phyloP scores from a whole-genome alignment of 2,888 invertebrate genomes.

The Meganola albula region DNA sequence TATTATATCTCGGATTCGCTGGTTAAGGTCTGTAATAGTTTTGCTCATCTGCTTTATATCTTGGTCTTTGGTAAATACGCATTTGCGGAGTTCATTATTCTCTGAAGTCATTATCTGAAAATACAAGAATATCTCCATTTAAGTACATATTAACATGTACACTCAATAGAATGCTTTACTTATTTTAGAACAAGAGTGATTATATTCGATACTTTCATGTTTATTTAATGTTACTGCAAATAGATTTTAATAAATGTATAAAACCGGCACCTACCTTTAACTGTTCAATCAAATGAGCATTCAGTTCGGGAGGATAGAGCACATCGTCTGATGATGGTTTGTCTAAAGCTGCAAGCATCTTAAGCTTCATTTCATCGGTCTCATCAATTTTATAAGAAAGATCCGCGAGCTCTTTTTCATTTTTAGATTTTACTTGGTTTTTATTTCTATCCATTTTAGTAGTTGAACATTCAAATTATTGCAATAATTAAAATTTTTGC shows the following conservation, averaged over 20 bases:
- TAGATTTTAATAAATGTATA: no score
- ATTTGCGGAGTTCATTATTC: conserved; percentile 74
- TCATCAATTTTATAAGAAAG: conserved; percentile 64
- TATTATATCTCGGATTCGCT: conserved; percentile 72
- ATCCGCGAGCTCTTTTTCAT: conserved; percentile 38
- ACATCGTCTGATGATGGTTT: conserved; percentile 63
- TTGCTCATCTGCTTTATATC: conserved; percentile 62
- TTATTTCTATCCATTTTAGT: conserved; percentile 36
- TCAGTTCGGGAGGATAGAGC: conserved; percentile 79
- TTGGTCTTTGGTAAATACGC: conserved; percentile 64
- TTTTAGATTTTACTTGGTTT: background rate
- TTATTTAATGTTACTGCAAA: no score
- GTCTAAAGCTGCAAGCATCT: conserved; percentile 57
- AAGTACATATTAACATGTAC: no score
- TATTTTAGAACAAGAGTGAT: no score
- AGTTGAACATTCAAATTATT: no score
- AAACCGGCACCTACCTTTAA: conserved; percentile 63
- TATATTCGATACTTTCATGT: no score
- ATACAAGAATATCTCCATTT: conserved; percentile 1
- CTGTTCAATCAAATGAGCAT: conserved; percentile 77
- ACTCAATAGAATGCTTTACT: no score
- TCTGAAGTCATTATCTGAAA: conserved; percentile 73
- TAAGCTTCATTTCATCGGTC: conserved; percentile 71
- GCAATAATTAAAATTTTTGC: conserved; percentile 15
- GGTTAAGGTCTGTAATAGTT: conserved; percentile 59